These are phyloP conservation scores for Mus minutoides DNA, from an alignment of 2,797 vertebrate genomes.

Conservation along the genomic window DNA sequence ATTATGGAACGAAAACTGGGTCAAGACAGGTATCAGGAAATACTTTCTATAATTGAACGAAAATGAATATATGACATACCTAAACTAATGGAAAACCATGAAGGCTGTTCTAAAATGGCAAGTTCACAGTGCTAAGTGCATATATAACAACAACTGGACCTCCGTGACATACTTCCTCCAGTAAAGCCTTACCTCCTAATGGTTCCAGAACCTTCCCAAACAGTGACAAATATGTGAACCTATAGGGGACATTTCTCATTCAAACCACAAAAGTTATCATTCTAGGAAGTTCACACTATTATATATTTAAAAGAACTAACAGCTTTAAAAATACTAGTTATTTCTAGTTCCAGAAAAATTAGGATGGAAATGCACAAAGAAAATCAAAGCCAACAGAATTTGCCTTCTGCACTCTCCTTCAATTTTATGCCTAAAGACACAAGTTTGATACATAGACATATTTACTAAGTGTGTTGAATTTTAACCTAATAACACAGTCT, in stretches of 20 bases:
- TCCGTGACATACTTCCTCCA: not conserved
- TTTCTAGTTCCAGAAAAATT: not conserved
- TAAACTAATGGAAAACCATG: not conserved
- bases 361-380: not conserved
- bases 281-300: not conserved
- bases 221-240: not conserved
- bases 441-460: not conserved
- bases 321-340: not conserved
- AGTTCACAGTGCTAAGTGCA: not conserved
- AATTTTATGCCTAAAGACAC: not conserved
- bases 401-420: not conserved
- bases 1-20: not conserved
- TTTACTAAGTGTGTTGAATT: not conserved
- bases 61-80: not conserved
- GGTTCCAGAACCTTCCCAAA: not conserved
- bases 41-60: not conserved
- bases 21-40: not conserved
- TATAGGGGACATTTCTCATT: not conserved
- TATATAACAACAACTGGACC: not conserved
- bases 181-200: not conserved
- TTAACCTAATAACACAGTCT: not conserved
- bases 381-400: constrained; percentile 21
- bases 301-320: not conserved
- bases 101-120: not conserved
- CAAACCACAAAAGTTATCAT: not conserved